Conservation (phyloP, 2,797 vertebrate species). For the Catostomus latipinnis region DNA sequence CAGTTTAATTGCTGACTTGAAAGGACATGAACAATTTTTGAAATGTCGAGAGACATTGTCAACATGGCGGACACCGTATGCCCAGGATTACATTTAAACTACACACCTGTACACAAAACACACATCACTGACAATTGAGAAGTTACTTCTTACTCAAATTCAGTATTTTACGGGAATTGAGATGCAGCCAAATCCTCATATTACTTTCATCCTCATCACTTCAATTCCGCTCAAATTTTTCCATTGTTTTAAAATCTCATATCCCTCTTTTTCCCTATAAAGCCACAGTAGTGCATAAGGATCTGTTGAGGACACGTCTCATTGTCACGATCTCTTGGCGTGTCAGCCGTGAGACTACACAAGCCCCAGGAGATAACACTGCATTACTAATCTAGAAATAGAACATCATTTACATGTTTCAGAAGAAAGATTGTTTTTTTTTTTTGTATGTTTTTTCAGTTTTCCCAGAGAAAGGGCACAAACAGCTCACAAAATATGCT, state of each 20-base stretch:
- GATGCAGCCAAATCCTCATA: background rate
- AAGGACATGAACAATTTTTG: too few relatives aligned
- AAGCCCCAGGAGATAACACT: conserved; percentile 45
- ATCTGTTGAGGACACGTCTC: conserved; percentile 17
- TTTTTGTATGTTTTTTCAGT: background rate
- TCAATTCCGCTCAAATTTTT: conserved; percentile 1
- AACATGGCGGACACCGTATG: too few relatives aligned
- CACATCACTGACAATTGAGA: too few relatives aligned
- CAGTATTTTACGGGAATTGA: too few relatives aligned
- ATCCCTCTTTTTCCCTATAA: conserved; percentile 17
- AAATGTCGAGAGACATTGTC: too few relatives aligned
- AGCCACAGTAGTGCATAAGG: too few relatives aligned
- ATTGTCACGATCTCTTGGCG: conserved; percentile 21
- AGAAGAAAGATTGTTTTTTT: background rate
- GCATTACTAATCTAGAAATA: conserved; percentile 67
- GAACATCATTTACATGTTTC: conserved; percentile 75
- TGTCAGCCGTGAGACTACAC: conserved; percentile 20
- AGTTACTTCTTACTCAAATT: too few relatives aligned
- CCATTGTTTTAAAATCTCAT: conserved; percentile 30
- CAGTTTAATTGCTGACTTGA: too few relatives aligned
- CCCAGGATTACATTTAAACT: too few relatives aligned
- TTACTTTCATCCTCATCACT: background rate
- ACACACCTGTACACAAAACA: too few relatives aligned
- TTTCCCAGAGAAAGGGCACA: background rate
- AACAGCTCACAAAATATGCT: background rate